Conservation (phyloP, 2,797 vertebrate genomes). For the Tolypeutes matacus region DNA sequence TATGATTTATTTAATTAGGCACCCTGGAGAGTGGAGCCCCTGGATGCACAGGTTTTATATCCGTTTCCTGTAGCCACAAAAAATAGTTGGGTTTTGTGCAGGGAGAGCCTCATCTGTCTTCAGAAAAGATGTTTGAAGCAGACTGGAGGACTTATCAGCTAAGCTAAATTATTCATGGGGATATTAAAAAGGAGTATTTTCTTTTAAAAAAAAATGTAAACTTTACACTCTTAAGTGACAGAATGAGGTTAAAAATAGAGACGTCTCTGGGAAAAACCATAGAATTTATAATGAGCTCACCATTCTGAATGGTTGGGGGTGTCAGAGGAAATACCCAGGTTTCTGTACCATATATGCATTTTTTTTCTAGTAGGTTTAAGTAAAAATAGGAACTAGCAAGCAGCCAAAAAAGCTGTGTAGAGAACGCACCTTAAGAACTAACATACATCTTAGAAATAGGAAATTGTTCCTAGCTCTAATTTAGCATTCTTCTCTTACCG, state of each 20-base stretch:
- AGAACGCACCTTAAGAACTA: background rate
- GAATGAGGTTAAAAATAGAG: slow-evolving; percentile 80
- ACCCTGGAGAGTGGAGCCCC: background rate
- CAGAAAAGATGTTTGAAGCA: slow-evolving; percentile 68
- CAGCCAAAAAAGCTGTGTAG: background rate
- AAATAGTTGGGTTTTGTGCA: background rate
- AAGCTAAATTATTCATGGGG: slow-evolving; percentile 83
- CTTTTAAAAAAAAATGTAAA: slow-evolving; percentile 52
- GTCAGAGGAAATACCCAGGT: slow-evolving; percentile 32
- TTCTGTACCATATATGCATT: background rate
- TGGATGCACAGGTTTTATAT: background rate
- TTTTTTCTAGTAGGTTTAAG: slow-evolving; percentile 70
- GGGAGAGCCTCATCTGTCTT: slow-evolving; percentile 33
- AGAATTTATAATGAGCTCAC: slow-evolving; percentile 80
- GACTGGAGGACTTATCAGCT: slow-evolving; percentile 60
- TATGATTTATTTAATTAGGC: background rate
- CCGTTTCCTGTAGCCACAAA: background rate
- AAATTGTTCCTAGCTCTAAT: rapidly evolving
- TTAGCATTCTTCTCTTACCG: background rate
- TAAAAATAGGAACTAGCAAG: slow-evolving; percentile 58
- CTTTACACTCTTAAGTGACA: slow-evolving; percentile 38
- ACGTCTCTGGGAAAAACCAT: slow-evolving; percentile 80
- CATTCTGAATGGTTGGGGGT: background rate
- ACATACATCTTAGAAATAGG: background rate
- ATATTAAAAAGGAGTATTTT: slow-evolving; percentile 75